Percentiles rank a stretch among this genome's conserved stretches.
These are phyloP conservation scores for Patella pellucida DNA, from an alignment of 2,888 invertebrate genomes.

Conservation along the genomic window DNA sequence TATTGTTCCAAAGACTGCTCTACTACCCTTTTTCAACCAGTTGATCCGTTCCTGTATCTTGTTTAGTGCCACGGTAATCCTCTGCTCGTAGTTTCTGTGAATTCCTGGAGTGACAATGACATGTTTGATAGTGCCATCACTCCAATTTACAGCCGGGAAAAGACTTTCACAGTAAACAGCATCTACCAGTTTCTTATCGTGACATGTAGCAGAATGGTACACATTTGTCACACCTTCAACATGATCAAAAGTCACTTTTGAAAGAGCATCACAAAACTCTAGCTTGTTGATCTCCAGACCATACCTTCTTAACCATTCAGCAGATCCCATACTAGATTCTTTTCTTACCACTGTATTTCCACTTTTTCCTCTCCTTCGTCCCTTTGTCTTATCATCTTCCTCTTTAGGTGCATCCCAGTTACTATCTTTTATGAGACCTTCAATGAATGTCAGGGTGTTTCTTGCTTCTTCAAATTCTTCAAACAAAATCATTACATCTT, in stretches of 20 bases:
- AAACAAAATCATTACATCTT: slow-evolving; percentile 69
- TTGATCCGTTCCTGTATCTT: slow-evolving; percentile 66
- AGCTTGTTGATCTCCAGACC: slow-evolving; percentile 67
- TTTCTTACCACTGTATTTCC: slow-evolving; percentile 32
- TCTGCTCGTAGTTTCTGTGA: slow-evolving; percentile 65
- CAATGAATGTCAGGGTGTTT: slow-evolving; percentile 59
- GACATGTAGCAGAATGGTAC: background rate
- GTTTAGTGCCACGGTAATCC: slow-evolving; percentile 60
- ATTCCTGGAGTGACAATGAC: slow-evolving; percentile 70
- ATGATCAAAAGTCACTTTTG: slow-evolving; percentile 69
- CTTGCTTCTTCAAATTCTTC: slow-evolving; percentile 70
- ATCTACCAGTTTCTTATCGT: slow-evolving; percentile 64
- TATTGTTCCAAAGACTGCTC: slow-evolving; percentile 71
- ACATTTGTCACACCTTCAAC: slow-evolving; percentile 68
- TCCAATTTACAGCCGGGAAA: slow-evolving; percentile 70
- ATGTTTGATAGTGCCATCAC: slow-evolving; percentile 69
- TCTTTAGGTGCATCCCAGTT: slow-evolving; percentile 1
- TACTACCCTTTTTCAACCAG: slow-evolving; percentile 70
- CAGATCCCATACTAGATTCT: slow-evolving; percentile 69
- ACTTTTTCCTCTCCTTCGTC: background rate
- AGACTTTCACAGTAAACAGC: slow-evolving; percentile 69
- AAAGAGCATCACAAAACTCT: slow-evolving; percentile 66
- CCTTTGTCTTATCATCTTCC: slow-evolving; percentile 7
- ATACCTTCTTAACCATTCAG: slow-evolving; percentile 67
- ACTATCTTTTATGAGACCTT: slow-evolving; percentile 53